Percentiles rank a stretch among this genome's conserved stretches.
These are phyloP conservation scores for Cichlasoma orientale DNA, from an alignment of 2,797 vertebrate genomes.

Conservation along the genomic window DNA sequence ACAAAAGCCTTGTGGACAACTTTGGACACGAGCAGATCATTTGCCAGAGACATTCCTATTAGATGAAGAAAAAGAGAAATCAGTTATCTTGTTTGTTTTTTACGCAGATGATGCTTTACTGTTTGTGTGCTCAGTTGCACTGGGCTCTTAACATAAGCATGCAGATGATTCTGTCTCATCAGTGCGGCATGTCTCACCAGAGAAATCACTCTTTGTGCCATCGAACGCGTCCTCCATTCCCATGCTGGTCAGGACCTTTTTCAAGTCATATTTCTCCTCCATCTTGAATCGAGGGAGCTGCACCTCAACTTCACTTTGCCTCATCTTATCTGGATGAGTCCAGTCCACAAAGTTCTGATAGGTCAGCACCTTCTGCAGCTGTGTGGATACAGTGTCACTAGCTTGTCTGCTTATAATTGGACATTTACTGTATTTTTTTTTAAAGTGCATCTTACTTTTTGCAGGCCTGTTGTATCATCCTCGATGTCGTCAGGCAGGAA, in stretches of 20 bases:
- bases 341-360: conserved; percentile 83
- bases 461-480: conserved; percentile 83
- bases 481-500: conserved; percentile 83
- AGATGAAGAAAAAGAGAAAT: background rate
- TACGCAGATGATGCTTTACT: background rate
- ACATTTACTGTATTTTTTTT: background rate
- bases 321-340: conserved; percentile 81
- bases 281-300: conserved; percentile 86
- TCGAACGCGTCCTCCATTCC: conserved; percentile 88
- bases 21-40: conserved; percentile 80
- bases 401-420: background rate
- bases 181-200: conserved; percentile 46
- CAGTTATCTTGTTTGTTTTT: background rate
- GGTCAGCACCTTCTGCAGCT: conserved; percentile 85
- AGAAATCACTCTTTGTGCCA: conserved; percentile 74
- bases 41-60: conserved; percentile 77
- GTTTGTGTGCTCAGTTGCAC: background rate
- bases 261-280: conserved; percentile 82
- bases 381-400: background rate
- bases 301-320: conserved; percentile 64
- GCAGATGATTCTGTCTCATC: background rate
- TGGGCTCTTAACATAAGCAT: background rate
- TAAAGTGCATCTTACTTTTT: conserved; percentile 74
- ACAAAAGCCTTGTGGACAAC: conserved; percentile 87
- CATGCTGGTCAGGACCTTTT: conserved; percentile 77